Evolutionary conservation across 2,888 invertebrate species (phyloP), one percentile per base, ranked within the genome.

Genomic region (Dryococelus australis): DNA sequence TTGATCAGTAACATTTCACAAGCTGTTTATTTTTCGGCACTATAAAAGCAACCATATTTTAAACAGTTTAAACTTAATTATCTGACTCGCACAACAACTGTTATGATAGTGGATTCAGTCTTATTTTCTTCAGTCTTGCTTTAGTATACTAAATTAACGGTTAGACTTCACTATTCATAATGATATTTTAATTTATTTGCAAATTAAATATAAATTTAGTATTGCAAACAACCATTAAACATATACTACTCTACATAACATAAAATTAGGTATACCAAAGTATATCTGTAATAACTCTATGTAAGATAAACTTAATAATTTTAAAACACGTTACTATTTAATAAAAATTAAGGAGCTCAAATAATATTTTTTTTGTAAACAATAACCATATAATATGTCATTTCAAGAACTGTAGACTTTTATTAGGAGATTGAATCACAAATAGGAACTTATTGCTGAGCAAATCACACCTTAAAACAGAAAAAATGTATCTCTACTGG

Each of bases 381-480:
- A 65, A 16, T 65, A 65, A 65, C 24, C 16, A 65, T 65, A 65
- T 65, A 65, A 65, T 47, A 47, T 65, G 65, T n/a, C 6, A 65
- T 65, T 24, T 65, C 16, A 16, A 65, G 65, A 65, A 65, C 8
- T n/a, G 20, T 65, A 65, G 20, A 65, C 65, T 65, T 47, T 47
- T 5, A 65, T 65, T 20, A 65, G n/a, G 24, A 35, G 35, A 65
- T 20, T 65, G 65, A n/a, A 65, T 65, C 65, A 65, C n/a, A n/a
- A 65, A 65, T 65, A 65, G 65, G 65, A 65, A 65, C 65, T 65
- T 65, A 65, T 65, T 65, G 20, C 65, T 65, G 65, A 65, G 65
- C 65, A 65, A 65, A 24, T n/a, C 0, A 65, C 20, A 16, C 20
- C 65, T 24, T 9, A 65, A 24, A 65, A 65, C 65, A 65, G 47